These are phyloP conservation scores for Ectropis crepuscularia DNA, from an alignment of 2,888 invertebrate species.

Conservation along the genomic window DNA sequence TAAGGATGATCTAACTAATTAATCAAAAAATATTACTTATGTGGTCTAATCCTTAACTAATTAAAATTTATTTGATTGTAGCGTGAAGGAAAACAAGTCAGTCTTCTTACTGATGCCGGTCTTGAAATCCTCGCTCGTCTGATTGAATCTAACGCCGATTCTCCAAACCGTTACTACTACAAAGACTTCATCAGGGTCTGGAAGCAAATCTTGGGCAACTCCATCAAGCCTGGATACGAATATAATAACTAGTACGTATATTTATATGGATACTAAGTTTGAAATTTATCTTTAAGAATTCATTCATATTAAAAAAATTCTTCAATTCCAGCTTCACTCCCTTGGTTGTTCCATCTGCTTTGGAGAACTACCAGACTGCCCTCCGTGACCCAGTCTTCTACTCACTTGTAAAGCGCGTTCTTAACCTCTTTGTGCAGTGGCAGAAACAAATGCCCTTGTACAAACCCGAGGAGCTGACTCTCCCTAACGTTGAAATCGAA, in stretches of 20 bases:
- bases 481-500: conserved; percentile 86
- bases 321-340: conserved; percentile 56
- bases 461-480: conserved; percentile 85
- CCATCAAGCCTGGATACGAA: conserved; percentile 44
- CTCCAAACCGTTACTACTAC: conserved; percentile 85
- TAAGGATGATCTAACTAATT: conserved; percentile 52
- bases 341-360: conserved; percentile 84
- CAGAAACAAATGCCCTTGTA: conserved; percentile 85
- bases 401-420: conserved; percentile 86
- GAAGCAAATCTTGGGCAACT: conserved; percentile 85
- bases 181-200: conserved; percentile 83
- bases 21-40: conserved; percentile 34
- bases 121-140: conserved; percentile 87
- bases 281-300: not conserved
- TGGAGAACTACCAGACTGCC: conserved; percentile 87
- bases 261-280: too few relatives aligned
- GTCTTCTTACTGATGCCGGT: conserved; percentile 85
- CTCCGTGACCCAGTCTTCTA: conserved; percentile 89
- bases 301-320: not conserved
- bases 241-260: conserved; percentile 56
- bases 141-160: conserved; percentile 87
- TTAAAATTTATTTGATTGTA: conserved; percentile 39
- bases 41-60: too few relatives aligned
- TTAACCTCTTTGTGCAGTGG: conserved; percentile 85
- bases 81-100: conserved; percentile 81